These are phyloP conservation scores for Lagria hirta DNA, from an alignment of 2,888 invertebrate species.

Conservation along the genomic window DNA sequence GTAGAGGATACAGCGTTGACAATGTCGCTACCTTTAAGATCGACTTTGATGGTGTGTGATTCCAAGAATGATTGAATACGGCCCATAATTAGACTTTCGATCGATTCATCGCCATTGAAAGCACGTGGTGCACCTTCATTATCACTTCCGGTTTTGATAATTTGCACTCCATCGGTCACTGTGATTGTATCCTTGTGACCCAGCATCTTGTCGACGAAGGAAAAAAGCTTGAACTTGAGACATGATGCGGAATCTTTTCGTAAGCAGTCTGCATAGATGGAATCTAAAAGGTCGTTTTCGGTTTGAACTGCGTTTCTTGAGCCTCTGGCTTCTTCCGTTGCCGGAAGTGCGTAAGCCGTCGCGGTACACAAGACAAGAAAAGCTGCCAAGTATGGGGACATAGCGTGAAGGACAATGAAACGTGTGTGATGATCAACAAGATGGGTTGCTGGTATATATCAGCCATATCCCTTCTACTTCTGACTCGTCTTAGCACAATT, in stretches of 20 bases:
- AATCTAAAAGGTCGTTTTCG: slow-evolving; percentile 77
- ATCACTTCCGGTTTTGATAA: slow-evolving; percentile 71
- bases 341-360: slow-evolving; percentile 65
- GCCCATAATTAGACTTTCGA: slow-evolving; percentile 65
- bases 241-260: slow-evolving; percentile 83
- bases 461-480: slow-evolving; percentile 49
- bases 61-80: slow-evolving; percentile 76
- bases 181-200: slow-evolving; percentile 79
- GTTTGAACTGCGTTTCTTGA: slow-evolving; percentile 64
- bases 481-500: slow-evolving; percentile 51
- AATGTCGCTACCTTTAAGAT: slow-evolving; percentile 82
- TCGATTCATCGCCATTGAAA: slow-evolving; percentile 64
- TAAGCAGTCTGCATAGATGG: slow-evolving; percentile 75
- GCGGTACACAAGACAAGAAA: slow-evolving; percentile 58
- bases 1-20: slow-evolving; percentile 77
- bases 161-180: slow-evolving; percentile 79
- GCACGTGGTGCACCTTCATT: slow-evolving; percentile 77
- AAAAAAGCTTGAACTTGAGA: slow-evolving; percentile 83
- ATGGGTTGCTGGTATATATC: slow-evolving; percentile 52
- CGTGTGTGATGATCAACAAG: slow-evolving; percentile 50
- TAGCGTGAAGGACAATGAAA: slow-evolving; percentile 37
- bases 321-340: slow-evolving; percentile 59
- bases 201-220: slow-evolving; percentile 82
- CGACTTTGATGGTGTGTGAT: slow-evolving; percentile 79
- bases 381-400: slow-evolving; percentile 46